Base-by-base conservation (phyloP, 2,797 vertebrate species). In the Coccyzus lansbergi region DNA sequence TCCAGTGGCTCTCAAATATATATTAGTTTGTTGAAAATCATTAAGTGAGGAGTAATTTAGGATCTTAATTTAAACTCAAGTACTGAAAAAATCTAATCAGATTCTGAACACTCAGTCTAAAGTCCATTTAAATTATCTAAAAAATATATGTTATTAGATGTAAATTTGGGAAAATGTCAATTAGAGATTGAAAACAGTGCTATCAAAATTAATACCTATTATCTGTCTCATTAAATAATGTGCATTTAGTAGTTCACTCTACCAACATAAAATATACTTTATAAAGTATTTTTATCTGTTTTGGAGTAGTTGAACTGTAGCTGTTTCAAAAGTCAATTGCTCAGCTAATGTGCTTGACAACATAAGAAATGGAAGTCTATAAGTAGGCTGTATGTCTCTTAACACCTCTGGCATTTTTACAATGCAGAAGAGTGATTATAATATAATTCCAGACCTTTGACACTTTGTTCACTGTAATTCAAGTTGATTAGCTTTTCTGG, bases 401-500 rank as follows among this genome's bases (percentile, higher is more conserved):
- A 87, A 60, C 51, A 88, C 31, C 69, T 89, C 63, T 85, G 72
- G 65, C 58, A 87, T 81, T 93, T 93, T 92, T 92, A 83, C 69
- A 92, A 24, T 34, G 62, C 12, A 78, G 51, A 91, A 88, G 69
- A 95, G 42, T 89, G 58, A 95, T 93, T 89, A 87, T 42, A 72
- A 46, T 75, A 59, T 89, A 89, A 94, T 89, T 92, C 76, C 46
- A 78, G 48, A 65, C 79, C 76, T 92, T 69, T 92, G 91, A 94
- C 92, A 91, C 76, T 83, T 85, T 5, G 8, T 59, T 94, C 91
- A 69, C 71, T 65, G 79, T 89, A 91, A 92, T 92, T 94, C 75
- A 92, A 92, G 65, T 71, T 92, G 84, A 92, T 94, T 86, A 92
- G 88, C 89, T 95, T 89, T 95, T 75, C 86, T 91, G 82, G n/a